Percentiles rank a stretch among this genome's conserved stretches.
These are phyloP conservation scores for Trachurus trachurus DNA, from an alignment of 2,797 vertebrate species.

Conservation along the genomic window DNA sequence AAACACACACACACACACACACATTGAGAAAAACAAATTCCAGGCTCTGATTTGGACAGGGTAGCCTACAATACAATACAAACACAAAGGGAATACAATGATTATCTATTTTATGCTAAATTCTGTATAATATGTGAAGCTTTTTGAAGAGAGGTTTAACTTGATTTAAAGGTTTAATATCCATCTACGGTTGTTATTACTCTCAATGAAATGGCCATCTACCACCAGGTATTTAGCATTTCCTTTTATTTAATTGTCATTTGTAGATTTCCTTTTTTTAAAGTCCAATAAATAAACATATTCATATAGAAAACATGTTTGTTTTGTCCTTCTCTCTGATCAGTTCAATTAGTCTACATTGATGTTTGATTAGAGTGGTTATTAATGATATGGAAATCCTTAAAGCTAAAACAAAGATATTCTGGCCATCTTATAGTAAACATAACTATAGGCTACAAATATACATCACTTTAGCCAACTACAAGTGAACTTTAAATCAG, in stretches of 20 bases:
- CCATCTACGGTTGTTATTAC: conserved; percentile 75
- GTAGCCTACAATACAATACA: not conserved
- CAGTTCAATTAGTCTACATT: not conserved
- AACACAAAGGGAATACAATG: conserved; percentile 6
- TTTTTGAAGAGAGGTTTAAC: conserved; percentile 56
- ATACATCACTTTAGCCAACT: not conserved
- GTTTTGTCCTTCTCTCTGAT: not conserved
- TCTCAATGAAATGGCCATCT: conserved; percentile 79
- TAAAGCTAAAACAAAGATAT: too few species aligned
- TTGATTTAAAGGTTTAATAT: conserved; percentile 90
- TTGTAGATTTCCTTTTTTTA: conserved; percentile 84
- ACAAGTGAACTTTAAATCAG: not conserved
- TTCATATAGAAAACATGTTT: conserved; percentile 83
- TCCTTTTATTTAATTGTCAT: conserved; percentile 35
- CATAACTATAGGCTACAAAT: not conserved
- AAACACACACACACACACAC: conserved; percentile 8
- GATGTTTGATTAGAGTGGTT: not conserved
- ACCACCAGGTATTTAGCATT: conserved; percentile 86
- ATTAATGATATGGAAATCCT: not conserved
- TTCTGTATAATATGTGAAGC: conserved; percentile 16
- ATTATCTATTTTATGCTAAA: not conserved
- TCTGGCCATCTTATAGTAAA: not conserved
- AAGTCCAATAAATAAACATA: conserved; percentile 95
- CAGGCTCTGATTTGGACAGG: conserved; percentile 28
- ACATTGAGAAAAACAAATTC: conserved; percentile 6